Evolutionary conservation across 2,888 invertebrate species (phyloP), one percentile per base, ranked within the genome.

Genomic region (Amblyjoppa proteus): DNA sequence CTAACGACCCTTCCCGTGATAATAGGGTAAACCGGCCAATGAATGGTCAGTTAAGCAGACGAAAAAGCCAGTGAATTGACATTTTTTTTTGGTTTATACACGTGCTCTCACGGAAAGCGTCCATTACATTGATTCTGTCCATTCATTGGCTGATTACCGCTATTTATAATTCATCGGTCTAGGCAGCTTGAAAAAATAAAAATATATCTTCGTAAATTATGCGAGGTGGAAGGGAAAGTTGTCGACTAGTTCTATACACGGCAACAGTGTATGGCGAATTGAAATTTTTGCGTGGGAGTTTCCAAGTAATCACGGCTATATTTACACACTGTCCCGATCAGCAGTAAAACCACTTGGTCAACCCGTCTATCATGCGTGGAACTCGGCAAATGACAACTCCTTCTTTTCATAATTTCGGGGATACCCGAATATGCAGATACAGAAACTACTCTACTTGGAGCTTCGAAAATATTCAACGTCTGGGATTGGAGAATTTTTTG

Each of bases 271-370:
- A 61, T 31, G 45, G 58, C 3, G 58, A 76, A 84, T 84, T 80
- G 71, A 84, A 84, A 77, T 76, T 84, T 61, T 81, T 20, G 77
- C 73, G 84, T 84, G 76, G 84, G 84, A 64, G 73, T 45, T n/a
- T 31, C 76, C 38, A 68, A 66, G 80, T 81, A 71, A 84, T 84
- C 81, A 80, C 77, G 76, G 73, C 81, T 81, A 81, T 81, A 84
- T 84, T 84, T 84, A 84, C 76, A 75, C 80, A 25, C 9, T 51
- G 66, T 76, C 66, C 64, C 66, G 5, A 80, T 69, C 80, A 49
- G 45, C 80, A 80, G 41, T 38, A n/a, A 4, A 38, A 51, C 58
- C 34, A 38, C 66, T 66, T 11, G 5, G 34, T 66, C 20, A 16
- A 53, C 13, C 34, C 56, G 56, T 73, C 20, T 73, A 56, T 73